phyloP scores from a whole-genome alignment of 2,888 invertebrate species.

The Hirtodrosophila alboralis region DNA sequence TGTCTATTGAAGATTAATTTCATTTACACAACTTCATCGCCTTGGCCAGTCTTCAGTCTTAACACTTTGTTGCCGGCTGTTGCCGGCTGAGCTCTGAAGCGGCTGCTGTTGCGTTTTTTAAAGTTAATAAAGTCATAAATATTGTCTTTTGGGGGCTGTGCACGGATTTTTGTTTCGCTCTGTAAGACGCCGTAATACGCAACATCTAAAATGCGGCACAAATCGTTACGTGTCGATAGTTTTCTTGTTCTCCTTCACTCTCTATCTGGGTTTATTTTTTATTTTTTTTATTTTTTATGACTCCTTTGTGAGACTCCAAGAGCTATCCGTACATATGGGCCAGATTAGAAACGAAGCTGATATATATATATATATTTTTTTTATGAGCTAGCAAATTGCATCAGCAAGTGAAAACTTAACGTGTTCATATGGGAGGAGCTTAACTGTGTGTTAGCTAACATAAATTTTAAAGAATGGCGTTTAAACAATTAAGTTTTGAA shows the following conservation, averaged over 20 bases:
- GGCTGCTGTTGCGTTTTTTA: slow-evolving; percentile 72
- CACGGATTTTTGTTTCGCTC: slow-evolving; percentile 63
- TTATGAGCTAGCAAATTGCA: slow-evolving; percentile 59
- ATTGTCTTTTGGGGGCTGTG: slow-evolving; percentile 72
- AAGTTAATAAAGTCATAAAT: slow-evolving; percentile 76
- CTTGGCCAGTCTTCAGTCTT: slow-evolving; percentile 66
- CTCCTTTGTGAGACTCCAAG: slow-evolving; percentile 55
- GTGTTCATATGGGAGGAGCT: slow-evolving; percentile 55
- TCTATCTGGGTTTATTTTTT: no score
- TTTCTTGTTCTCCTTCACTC: not conserved
- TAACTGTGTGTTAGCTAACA: slow-evolving; percentile 50
- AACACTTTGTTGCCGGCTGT: slow-evolving; percentile 58
- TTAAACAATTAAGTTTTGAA: slow-evolving; percentile 23
- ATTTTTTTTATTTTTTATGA: slow-evolving; percentile 50
- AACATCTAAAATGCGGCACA: slow-evolving; percentile 66
- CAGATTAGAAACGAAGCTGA: slow-evolving; percentile 71
- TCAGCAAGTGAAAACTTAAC: slow-evolving; percentile 53
- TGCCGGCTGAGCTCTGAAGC: slow-evolving; percentile 30
- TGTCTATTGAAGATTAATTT: slow-evolving; percentile 80
- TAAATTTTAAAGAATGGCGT: slow-evolving; percentile 10
- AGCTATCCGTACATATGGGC: slow-evolving; percentile 55
- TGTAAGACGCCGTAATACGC: slow-evolving; percentile 68
- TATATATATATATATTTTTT: no score
- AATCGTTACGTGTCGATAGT: slow-evolving; percentile 72
- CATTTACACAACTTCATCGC: slow-evolving; percentile 79